Evolutionary conservation across 2,888 invertebrate genomes (phyloP).

Genomic region (Eubasilissa splendida): DNA sequence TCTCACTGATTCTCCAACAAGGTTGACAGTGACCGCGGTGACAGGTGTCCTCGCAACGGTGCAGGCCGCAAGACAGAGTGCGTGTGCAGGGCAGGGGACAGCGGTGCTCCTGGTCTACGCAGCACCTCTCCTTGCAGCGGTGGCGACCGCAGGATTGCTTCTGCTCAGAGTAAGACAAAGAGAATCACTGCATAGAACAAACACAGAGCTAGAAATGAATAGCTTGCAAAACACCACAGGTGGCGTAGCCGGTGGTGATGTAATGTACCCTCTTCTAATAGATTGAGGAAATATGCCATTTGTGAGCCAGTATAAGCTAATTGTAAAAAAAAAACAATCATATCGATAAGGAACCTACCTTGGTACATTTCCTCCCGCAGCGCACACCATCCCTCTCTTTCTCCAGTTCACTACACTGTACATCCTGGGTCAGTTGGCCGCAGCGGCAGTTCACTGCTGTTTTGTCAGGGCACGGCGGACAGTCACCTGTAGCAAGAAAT

Average conservation of each 20-base stretch:
- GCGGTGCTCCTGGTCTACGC: conserved; percentile 88
- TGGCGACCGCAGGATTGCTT: conserved; percentile 89
- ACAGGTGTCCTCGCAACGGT: conserved; percentile 91
- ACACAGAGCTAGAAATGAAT: too few species aligned
- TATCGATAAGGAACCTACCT: conserved; percentile 69
- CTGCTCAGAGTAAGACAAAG: conserved; percentile 62
- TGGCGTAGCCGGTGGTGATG: too few species aligned
- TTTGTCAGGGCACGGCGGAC: conserved; percentile 83
- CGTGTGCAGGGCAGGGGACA: conserved; percentile 89
- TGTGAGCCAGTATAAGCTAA: too few species aligned
- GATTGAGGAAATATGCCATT: too few species aligned
- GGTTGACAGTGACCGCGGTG: conserved; percentile 89
- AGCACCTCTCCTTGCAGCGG: conserved; percentile 92
- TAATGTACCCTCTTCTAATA: too few species aligned
- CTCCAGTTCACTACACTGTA: conserved; percentile 82
- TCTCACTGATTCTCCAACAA: conserved; percentile 83
- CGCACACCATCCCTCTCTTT: conserved; percentile 81
- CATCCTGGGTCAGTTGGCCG: conserved; percentile 86
- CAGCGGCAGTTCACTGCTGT: conserved; percentile 88
- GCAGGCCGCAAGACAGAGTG: conserved; percentile 88
- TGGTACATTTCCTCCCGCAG: conserved; percentile 93
- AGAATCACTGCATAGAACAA: too few species aligned
- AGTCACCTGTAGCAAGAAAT: conserved; percentile 79
- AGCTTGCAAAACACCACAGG: too few species aligned
- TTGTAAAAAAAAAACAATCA: too few species aligned